Evolutionary conservation across 2,797 vertebrate species (phyloP), one percentile per base, ranked within the genome.

Genomic region (Pantherophis alleghaniensis): DNA sequence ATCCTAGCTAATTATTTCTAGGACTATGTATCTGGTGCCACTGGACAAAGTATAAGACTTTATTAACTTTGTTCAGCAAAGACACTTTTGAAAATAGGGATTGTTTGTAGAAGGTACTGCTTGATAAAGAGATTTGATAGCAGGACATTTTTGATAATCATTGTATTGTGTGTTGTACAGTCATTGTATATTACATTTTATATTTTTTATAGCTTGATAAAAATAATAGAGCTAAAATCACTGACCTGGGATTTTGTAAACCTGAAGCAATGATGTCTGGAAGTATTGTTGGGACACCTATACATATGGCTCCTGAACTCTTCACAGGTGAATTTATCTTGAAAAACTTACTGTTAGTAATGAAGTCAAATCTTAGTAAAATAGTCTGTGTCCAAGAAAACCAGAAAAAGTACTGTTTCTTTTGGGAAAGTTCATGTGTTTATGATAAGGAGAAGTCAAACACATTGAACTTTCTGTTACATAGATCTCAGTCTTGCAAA

Each of bases 241-340:
- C 99, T 0, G 99, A 99, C 95, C 94, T 99, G 95, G 99, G 99
- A 90, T 99, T 99, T 97, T 99, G 99, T 96, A 99, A 99, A 96
- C 99, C 99, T 3, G 99, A 99, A 96, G 99, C 99, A 94, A 99
- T 99, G 99, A 99, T 99, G 99, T 99, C 99, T 1, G 99, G 99
- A 96, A 99, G 99, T 97, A 99, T 99, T 86, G 99, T 99, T 92
- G 99, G 99, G 93, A 99, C 99, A 0, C 99, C 99, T 42, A 99
- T 99, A 95, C 99, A 99, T 96, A 99, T 99, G 99, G 99, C 99
- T 86, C 99, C 99, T 2, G 99, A 99, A 96, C 99, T 99, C 83
- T 99, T 99, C 94, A 99, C 99, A 98, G 99, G 99, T 99, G 92
- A 55, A 93, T 90, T 37, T 16, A 0, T 59, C 61, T 90, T n/a